Conservation (phyloP, 2,888 invertebrate species). For the Plebejus argus region DNA sequence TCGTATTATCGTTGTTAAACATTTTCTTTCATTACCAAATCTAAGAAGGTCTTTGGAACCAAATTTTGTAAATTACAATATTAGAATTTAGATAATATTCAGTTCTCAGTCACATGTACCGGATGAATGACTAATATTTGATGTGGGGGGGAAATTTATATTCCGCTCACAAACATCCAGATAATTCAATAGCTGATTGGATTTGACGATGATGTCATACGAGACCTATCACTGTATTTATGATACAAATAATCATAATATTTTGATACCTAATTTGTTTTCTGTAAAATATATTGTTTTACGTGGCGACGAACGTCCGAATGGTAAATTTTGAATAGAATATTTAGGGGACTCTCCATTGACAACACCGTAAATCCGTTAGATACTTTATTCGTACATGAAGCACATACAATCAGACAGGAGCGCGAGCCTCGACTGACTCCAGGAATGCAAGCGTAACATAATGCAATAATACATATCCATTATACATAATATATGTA, state of each 20-base stretch:
- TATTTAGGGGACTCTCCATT: too few species aligned
- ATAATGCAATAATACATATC: too few species aligned
- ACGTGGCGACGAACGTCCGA: too few species aligned
- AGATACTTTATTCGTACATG: too few species aligned
- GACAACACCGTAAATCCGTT: too few species aligned
- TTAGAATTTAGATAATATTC: too few species aligned
- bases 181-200: conserved; percentile 81
- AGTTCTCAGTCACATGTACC: conserved; percentile 66
- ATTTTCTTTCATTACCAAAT: background rate
- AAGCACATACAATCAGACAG: too few species aligned
- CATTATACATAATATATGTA: too few species aligned
- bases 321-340: too few species aligned
- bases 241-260: background rate
- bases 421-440: too few species aligned
- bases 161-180: conserved; percentile 78
- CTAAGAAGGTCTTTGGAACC: background rate
- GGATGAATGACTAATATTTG: conserved; percentile 81
- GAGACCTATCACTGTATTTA: conserved; percentile 42
- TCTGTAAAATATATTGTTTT: background rate
- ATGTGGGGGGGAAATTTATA: conserved; percentile 77
- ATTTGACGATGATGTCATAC: conserved; percentile 73
- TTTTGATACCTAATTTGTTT: background rate
- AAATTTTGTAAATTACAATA: background rate
- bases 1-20: background rate
- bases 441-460: too few species aligned